Evolutionary conservation across 2,113 vertebrate species (phyloP).

Genomic region (Coptodon rendalli): DNA sequence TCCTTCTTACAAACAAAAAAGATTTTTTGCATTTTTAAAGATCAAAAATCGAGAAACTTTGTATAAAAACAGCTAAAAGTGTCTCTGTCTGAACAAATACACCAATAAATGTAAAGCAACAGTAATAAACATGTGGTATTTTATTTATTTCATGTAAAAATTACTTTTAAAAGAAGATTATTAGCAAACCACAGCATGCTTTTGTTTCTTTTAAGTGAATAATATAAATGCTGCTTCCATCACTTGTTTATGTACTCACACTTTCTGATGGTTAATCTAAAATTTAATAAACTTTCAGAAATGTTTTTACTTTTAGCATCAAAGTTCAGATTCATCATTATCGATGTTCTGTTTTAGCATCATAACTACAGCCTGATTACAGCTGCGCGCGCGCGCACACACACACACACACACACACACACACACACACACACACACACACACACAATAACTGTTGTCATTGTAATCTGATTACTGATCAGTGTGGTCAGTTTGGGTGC

Average conservation of each 20-base stretch:
- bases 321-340: neutral
- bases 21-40: neutral
- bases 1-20: neutral
- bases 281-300: neutral
- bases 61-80: neutral
- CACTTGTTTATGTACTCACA: neutral
- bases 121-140: neutral
- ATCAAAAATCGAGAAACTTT: neutral
- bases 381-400: rapidly evolving
- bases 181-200: neutral
- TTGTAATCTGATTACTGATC: neutral
- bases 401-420: neutral
- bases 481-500: neutral
- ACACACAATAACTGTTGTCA: neutral
- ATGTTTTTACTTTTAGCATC: neutral
- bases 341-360: rapidly evolving
- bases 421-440: neutral
- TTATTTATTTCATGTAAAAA: neutral
- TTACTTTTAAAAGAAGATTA: rapidly evolving
- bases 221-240: neutral
- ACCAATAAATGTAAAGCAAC: neutral
- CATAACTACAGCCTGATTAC: neutral
- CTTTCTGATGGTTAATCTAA: neutral
- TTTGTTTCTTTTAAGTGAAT: neutral
- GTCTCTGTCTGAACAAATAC: neutral